Evolutionary conservation across 2,797 vertebrate genomes (phyloP), one percentile per base, ranked within the genome.

Genomic region (Scleropages formosus): DNA sequence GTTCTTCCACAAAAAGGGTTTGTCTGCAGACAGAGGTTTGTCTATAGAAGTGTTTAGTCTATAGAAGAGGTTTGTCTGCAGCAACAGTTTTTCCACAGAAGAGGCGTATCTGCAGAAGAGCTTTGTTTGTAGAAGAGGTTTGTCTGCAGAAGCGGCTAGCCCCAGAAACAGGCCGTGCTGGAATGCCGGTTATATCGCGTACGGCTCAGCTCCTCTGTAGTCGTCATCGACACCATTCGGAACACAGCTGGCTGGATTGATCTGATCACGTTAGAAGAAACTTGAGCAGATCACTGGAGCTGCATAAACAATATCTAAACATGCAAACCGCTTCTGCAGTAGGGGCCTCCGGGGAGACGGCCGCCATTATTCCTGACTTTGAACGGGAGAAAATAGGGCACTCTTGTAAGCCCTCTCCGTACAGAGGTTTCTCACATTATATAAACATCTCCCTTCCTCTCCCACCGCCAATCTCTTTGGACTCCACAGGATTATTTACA

Each of bases 291-390:
- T 93, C 93, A 96, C 92, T 93, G 92, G 93, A 90, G 88, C 93
- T 94, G 94, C 92, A 95, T 94, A 95, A 96, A 96, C 94, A 96
- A 93, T 94, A 92, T 94, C 90, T 93, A 93, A 96, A 96, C 95
- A 96, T 95, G 94, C 94, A 96, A 96, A 95, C 93, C 94, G 87
- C 89, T 94, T 92, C 91, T 89, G 84, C 90, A 89, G 86, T 86
- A 88, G 91, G 87, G 85, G 88, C 79, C 95, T 94, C 93, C 65
- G 82, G 96, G 94, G 96, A 95, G 26, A 78, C 88, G 90, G 90
- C 88, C 93, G 91, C 92, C 91, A 92, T 95, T 93, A 93, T 93
- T 92, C 94, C 92, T 91, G 91, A 93, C 90, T 93, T 92, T 90
- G 93, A 91, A 88, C 87, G 90, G 90, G 87, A 88, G 86, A 91